Evolutionary conservation across 2,797 vertebrate genomes (phyloP), one percentile per base, ranked within the genome.

Genomic region (Dermochelys coriacea): DNA sequence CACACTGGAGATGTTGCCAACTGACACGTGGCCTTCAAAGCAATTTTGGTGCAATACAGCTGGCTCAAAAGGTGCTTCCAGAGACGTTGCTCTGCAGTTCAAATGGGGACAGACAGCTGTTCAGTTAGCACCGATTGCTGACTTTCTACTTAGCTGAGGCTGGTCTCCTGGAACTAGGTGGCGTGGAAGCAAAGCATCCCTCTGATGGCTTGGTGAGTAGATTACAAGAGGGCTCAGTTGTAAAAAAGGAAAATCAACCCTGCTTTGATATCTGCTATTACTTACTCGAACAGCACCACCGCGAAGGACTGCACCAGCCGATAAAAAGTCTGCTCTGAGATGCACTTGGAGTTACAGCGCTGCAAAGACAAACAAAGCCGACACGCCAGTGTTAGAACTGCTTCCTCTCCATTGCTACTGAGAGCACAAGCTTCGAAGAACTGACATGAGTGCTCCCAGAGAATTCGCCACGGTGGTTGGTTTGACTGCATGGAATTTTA

Each of bases 231-330:
- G 25, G 57, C 9, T 8, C 5, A 64, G 61, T 23, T 5, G 16
- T 52, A 34, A 45, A 80, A 57, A 7, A 1, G 8, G n/a, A 47
- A 47, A n/a, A 41, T 34, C 23, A 31, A 23, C 31, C 19, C 8
- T 1, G 8, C 68, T 31, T 10, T 10, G n/a, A 21, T 34, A 23
- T 3, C 4, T 16, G 3, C 23, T 21, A 0, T 5, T 5, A 99
- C 99, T 99, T 97, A 99, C 99, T 99, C 99, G 6, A 99, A 99
- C 14, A 99, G 98, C 37, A 99, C 99, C 0, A 99, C 99, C 0
- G 99, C 99, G 3, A 99, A 99, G 0, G 99, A 99, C 98, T 99
- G 99, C 93, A 99, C 99, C 97, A 99, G 99, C 91, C 99, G 98
- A 98, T 99, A 99, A 98, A 99, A 99, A 52, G 99, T 99, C 51